These are phyloP conservation scores for Podilymbus podiceps DNA, from an alignment of 2,113 vertebrate species.

Conservation along the genomic window DNA sequence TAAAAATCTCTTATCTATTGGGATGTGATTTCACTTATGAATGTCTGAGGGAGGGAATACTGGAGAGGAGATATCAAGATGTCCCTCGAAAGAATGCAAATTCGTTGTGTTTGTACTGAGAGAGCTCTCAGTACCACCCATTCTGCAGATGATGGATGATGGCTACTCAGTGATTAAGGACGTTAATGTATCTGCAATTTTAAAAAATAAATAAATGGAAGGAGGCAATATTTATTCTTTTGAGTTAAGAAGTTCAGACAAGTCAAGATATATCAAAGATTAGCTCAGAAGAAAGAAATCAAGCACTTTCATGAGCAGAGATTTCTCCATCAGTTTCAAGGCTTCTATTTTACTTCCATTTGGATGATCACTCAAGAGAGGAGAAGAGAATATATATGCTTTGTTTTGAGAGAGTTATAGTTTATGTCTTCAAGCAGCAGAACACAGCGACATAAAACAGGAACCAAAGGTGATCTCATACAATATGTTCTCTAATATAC, in stretches of 20 bases:
- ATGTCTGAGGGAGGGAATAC: background rate
- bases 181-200: background rate
- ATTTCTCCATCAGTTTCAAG: background rate
- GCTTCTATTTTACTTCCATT: background rate
- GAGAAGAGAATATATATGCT: background rate
- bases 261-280: background rate
- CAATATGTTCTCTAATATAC: background rate
- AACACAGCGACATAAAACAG: background rate
- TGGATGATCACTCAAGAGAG: background rate
- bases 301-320: background rate
- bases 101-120: background rate
- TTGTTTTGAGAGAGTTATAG: background rate
- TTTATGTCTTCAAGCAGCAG: background rate
- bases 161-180: background rate
- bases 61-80: background rate
- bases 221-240: background rate
- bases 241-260: background rate
- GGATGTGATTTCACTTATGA: background rate
- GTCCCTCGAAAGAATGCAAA: background rate
- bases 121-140: background rate
- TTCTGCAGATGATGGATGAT: background rate
- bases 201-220: background rate
- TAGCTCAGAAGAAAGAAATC: background rate
- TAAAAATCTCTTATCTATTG: background rate
- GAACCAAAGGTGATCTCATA: background rate